A percentile compares a stretch with the other conserved stretches of the same genome.
phyloP scores from a whole-genome alignment of 2,888 invertebrate genomes.

The Caenorhabditis afra region DNA sequence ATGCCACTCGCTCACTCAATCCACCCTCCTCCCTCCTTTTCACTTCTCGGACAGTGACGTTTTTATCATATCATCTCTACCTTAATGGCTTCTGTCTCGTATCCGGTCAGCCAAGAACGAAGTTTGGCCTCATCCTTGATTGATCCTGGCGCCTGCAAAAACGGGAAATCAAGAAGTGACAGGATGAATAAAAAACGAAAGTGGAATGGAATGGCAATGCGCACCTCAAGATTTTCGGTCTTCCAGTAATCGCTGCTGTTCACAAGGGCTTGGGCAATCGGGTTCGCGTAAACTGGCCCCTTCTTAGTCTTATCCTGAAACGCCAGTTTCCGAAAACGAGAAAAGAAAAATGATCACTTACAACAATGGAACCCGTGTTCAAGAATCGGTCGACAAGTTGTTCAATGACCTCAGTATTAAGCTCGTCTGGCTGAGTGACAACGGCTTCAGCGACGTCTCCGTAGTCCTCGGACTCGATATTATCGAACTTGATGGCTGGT shows the following conservation, averaged over 20 bases:
- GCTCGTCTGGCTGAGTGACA: constrained; percentile 71
- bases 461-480: constrained; percentile 73
- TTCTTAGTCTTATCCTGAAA: constrained; percentile 56
- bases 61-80: constrained; percentile 64
- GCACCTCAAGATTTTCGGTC: constrained; percentile 69
- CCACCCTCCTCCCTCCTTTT: not conserved
- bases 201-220: constrained; percentile 12
- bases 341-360: not conserved
- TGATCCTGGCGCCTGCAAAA: constrained; percentile 61
- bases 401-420: constrained; percentile 78
- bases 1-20: constrained; percentile 46
- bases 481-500: constrained; percentile 77
- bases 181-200: constrained; percentile 6
- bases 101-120: constrained; percentile 76
- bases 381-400: constrained; percentile 77
- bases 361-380: constrained; percentile 73
- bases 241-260: constrained; percentile 78
- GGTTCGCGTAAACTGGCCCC: constrained; percentile 68
- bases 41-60: constrained; percentile 46
- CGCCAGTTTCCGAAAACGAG: not conserved
- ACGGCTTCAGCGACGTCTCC: constrained; percentile 70
- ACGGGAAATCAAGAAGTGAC: not conserved
- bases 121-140: constrained; percentile 69
- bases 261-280: constrained; percentile 74
- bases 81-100: constrained; percentile 76